Base-by-base conservation (phyloP, 2,888 invertebrate species). In the Onchidella celtica region DNA sequence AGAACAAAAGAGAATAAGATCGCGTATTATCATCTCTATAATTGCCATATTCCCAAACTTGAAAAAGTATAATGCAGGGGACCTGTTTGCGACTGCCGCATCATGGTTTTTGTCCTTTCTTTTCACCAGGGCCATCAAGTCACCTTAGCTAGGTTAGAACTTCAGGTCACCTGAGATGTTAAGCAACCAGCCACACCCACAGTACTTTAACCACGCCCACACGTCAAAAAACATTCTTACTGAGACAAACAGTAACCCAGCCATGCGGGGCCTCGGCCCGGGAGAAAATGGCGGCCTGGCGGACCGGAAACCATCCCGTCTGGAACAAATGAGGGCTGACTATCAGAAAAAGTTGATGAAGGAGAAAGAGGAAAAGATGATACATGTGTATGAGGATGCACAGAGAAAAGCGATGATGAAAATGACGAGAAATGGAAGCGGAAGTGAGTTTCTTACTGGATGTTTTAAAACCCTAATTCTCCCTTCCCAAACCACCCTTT, bases 321-420 rank as follows among this genome's bases (percentile, higher is more conserved):
- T 91, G 34, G 85, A 88, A 78, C 87, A 87, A 74, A 85, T 92
- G 81, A 89, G 90, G 78, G 83, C 85, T 2, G 87, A 90, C 65
- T 90, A 87, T 77, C 92, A 92, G 78, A 86, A 85, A 34, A 86
- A 86, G 40, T 63, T 90, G n/a, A 29, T 90, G 84, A 87, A 86
- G 80, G 89, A 92, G 75, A 91, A 91, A 73, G 90, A 90, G 76
- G 87, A 90, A 55, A 91, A 90, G 80, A 81, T 92, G 57, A 84
- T 89, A 1, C 83, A 86, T 24, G 83, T 89, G 85, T 90, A 89
- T 24, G 88, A 90, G 77, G 87, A 87, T 0, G 87, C 89, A 55
- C 89, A 90, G 83, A 84, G 85, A 24, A 79, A 63, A 34, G 63
- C 63, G 1, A 70, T 72, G 70, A 72, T 34, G 47, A 72, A 66